Evolutionary conservation across 1,140 invertebrate genomes (phyloP).

Genomic region (Diachasma alloeum): DNA sequence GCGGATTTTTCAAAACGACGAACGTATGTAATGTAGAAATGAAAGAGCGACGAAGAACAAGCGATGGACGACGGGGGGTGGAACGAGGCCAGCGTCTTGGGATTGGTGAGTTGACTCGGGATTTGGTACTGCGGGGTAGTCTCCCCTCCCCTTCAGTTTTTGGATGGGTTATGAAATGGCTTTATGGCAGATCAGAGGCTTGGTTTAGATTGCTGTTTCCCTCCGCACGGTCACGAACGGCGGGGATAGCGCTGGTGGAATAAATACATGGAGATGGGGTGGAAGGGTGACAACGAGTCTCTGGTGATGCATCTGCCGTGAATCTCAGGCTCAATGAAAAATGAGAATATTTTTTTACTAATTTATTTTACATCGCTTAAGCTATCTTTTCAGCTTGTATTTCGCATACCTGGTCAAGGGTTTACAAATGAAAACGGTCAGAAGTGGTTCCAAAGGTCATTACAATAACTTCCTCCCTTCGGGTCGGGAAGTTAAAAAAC

Average conservation of each 20-base stretch:
- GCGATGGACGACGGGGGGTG: not conserved
- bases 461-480: too few relatives aligned
- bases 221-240: slow-evolving; percentile 20
- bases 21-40: too few relatives aligned
- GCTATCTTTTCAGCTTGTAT: too few relatives aligned
- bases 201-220: slow-evolving; percentile 55
- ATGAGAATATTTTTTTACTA: slow-evolving; percentile 1
- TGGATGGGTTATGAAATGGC: slow-evolving; percentile 63
- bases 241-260: slow-evolving; percentile 34
- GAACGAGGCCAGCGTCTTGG: slow-evolving; percentile 30
- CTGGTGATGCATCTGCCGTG: slow-evolving; percentile 32
- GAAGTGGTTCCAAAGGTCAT: too few relatives aligned
- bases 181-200: slow-evolving; percentile 65
- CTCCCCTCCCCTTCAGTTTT: slow-evolving; percentile 31
- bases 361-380: not conserved
- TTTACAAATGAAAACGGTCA: too few relatives aligned
- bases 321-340: slow-evolving; percentile 19
- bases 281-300: slow-evolving; percentile 50
- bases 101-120: slow-evolving; percentile 47
- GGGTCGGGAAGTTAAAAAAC: too few relatives aligned
- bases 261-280: slow-evolving; percentile 23
- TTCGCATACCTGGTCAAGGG: too few relatives aligned
- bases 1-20: too few relatives aligned
- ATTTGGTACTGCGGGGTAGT: slow-evolving; percentile 54
- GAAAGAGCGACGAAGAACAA: too few relatives aligned